phyloP scores from a whole-genome alignment of 1,140 invertebrate genomes.

The Listronotus oregonensis region DNA sequence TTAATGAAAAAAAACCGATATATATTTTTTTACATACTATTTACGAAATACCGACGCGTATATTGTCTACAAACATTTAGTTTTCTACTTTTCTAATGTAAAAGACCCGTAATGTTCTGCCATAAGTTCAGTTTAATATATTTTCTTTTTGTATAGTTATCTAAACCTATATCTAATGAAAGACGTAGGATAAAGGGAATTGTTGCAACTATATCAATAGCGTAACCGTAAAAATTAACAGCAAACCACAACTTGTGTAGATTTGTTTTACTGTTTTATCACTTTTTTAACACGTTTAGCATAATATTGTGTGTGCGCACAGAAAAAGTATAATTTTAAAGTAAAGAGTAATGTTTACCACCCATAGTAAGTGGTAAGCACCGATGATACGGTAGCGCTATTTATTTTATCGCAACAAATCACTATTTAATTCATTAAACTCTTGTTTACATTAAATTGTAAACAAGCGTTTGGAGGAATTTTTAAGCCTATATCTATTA shows the following conservation, averaged over 20 bases:
- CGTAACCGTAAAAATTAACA: neutral
- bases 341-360: too few relatives aligned
- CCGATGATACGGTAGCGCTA: slow-evolving; percentile 2
- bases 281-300: too few relatives aligned
- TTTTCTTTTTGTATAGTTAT: slow-evolving; percentile 25
- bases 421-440: slow-evolving; percentile 19
- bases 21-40: slow-evolving; percentile 22
- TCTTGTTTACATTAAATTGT: slow-evolving; percentile 23
- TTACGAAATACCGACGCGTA: slow-evolving; percentile 23
- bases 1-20: slow-evolving; percentile 10
- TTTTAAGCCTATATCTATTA: slow-evolving; percentile 32
- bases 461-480: slow-evolving; percentile 22
- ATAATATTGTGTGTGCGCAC: too few relatives aligned
- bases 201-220: neutral
- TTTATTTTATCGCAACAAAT: neutral
- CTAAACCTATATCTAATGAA: slow-evolving; percentile 49
- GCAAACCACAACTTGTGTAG: neutral
- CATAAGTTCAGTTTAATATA: slow-evolving; percentile 36
- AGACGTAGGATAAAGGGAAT: slow-evolving; percentile 43
- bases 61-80: slow-evolving; percentile 40
- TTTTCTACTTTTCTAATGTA: slow-evolving; percentile 33
- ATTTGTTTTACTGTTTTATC: too few relatives aligned
- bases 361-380: too few relatives aligned
- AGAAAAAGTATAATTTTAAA: too few relatives aligned
- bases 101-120: slow-evolving; percentile 49